Percentiles rank a stretch among this genome's conserved stretches.
Conservation (phyloP, 2,113 vertebrate species). For the Elanus axillaris region DNA sequence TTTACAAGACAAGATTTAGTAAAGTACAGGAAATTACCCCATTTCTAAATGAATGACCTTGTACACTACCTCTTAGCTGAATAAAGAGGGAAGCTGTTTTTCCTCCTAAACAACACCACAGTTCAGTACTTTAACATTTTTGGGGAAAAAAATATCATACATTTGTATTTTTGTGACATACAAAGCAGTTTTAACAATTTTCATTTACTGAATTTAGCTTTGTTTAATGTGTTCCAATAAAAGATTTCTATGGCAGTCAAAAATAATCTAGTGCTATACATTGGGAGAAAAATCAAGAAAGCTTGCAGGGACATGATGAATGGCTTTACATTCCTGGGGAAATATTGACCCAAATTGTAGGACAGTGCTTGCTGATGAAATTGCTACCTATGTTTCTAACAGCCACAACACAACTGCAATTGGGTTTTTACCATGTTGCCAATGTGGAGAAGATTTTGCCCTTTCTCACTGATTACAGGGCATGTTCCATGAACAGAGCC, state of each 20-base stretch:
- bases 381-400: background rate
- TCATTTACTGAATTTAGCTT: background rate
- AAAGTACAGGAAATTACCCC: background rate
- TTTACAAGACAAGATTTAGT: background rate
- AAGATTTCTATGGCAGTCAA: background rate
- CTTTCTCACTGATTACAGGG: background rate
- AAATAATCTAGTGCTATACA: background rate
- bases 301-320: background rate
- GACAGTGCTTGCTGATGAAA: background rate
- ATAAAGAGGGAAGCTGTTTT: background rate
- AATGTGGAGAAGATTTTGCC: background rate
- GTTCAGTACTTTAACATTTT: background rate
- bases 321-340: background rate
- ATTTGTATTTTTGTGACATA: background rate
- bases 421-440: background rate
- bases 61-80: background rate
- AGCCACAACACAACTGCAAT: background rate
- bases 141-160: fast-evolving
- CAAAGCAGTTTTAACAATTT: background rate
- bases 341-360: background rate
- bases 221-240: background rate
- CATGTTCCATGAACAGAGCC: background rate
- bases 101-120: background rate
- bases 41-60: background rate
- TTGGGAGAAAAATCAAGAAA: background rate